These are phyloP conservation scores for Psettodes erumei DNA, from an alignment of 2,113 vertebrate genomes.

Conservation along the genomic window DNA sequence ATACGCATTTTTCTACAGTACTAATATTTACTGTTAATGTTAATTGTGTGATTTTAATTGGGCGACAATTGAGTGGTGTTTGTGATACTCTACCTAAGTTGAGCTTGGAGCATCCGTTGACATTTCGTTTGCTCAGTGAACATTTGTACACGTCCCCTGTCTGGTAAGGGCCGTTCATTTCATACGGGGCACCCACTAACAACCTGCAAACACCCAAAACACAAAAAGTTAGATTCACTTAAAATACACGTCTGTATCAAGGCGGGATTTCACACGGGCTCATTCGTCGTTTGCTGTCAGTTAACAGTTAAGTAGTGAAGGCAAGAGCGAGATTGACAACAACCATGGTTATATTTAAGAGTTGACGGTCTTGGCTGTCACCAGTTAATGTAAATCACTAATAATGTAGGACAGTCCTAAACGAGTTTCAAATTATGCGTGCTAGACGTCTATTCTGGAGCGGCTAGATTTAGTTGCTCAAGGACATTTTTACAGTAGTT, in stretches of 20 bases:
- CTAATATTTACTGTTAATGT: too few species aligned
- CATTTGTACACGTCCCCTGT: constrained; percentile 97
- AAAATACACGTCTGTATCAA: background rate
- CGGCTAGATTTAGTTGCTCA: too few species aligned
- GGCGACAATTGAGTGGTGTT: background rate
- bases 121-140: constrained; percentile 83
- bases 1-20: constrained; percentile 9
- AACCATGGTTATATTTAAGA: background rate
- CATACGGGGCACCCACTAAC: constrained; percentile 94
- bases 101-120: constrained; percentile 91
- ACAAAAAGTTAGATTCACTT: constrained; percentile 20
- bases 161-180: constrained; percentile 93
- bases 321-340: background rate
- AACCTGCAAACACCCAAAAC: constrained; percentile 83
- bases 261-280: background rate
- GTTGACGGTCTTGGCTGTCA: background rate
- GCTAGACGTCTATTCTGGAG: too few species aligned
- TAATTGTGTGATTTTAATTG: too few species aligned
- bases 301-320: background rate
- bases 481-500: background rate
- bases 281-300: background rate
- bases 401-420: too few species aligned
- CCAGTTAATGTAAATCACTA: too few species aligned
- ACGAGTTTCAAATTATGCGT: too few species aligned
- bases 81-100: constrained; percentile 89